Evolutionary conservation across 2,113 vertebrate species (phyloP).

Genomic region (Larimichthys crocea): DNA sequence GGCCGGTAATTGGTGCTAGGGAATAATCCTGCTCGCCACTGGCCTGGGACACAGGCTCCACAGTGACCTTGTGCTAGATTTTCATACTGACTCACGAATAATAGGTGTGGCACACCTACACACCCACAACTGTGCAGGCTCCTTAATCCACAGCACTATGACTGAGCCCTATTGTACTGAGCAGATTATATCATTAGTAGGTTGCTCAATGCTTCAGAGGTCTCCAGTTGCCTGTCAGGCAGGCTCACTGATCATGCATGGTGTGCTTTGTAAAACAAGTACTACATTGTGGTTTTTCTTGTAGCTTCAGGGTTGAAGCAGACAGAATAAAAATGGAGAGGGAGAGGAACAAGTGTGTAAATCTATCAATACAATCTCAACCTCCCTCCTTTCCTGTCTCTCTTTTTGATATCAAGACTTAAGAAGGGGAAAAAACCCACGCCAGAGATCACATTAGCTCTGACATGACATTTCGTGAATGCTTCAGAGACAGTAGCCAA

Average conservation of each 20-base stretch:
- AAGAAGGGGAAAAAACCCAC: slow-evolving; percentile 11
- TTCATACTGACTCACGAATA: slow-evolving; percentile 66
- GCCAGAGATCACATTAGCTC: slow-evolving; percentile 47
- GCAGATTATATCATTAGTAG: slow-evolving; percentile 71
- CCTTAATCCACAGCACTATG: slow-evolving; percentile 60
- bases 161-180: slow-evolving; percentile 62
- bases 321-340: slow-evolving; percentile 9
- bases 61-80: slow-evolving; percentile 81
- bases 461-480: slow-evolving; percentile 39
- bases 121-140: slow-evolving; percentile 44
- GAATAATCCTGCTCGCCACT: slow-evolving; percentile 72
- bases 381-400: slow-evolving; percentile 23
- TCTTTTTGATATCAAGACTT: slow-evolving; percentile 10
- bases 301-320: slow-evolving; percentile 9
- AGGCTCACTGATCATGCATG: slow-evolving; percentile 8
- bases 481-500: slow-evolving; percentile 22
- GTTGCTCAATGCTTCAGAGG: slow-evolving; percentile 52
- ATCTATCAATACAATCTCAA: slow-evolving; percentile 28
- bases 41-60: slow-evolving; percentile 56
- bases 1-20: slow-evolving; percentile 49
- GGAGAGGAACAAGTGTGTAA: slow-evolving; percentile 10
- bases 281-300: slow-evolving; percentile 7
- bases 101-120: slow-evolving; percentile 62
- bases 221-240: slow-evolving; percentile 29
- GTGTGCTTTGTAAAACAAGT: slow-evolving; percentile 26